Conservation (phyloP, 2,888 invertebrate genomes). For the Drosophila acutilabella region DNA sequence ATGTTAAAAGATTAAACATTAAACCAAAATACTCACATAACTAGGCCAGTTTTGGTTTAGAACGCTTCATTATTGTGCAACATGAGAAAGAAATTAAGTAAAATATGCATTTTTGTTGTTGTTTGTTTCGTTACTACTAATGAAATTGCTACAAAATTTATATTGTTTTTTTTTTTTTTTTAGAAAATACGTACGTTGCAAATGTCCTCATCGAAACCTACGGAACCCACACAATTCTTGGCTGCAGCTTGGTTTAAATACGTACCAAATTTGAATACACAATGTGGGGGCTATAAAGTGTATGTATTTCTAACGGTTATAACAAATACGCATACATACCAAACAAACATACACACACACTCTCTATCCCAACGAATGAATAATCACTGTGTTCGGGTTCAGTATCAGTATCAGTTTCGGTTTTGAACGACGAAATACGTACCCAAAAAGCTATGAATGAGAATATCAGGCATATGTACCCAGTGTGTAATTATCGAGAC, state of each 20-base stretch:
- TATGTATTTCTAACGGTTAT: constrained; percentile 36
- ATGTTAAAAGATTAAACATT: constrained; percentile 22
- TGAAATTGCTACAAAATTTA: constrained; percentile 46
- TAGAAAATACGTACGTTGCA: constrained; percentile 58
- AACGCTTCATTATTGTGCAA: constrained; percentile 47
- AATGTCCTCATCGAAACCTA: constrained; percentile 52
- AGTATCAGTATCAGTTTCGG: background rate
- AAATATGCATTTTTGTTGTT: constrained; percentile 40
- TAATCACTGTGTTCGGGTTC: constrained; percentile 11
- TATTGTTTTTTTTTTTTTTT: constrained; percentile 5
- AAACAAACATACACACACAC: constrained; percentile 37
- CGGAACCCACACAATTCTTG: constrained; percentile 43
- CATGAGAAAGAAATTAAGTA: constrained; percentile 57
- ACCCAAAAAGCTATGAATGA: constrained; percentile 50
- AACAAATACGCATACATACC: constrained; percentile 44
- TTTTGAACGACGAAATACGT: constrained; percentile 50
- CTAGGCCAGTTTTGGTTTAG: constrained; percentile 47
- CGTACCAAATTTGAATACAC: constrained; percentile 41
- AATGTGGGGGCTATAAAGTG: constrained; percentile 36
- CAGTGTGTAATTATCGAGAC: constrained; percentile 40
- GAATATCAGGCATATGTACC: constrained; percentile 34
- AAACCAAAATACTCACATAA: constrained; percentile 56
- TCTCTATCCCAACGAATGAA: constrained; percentile 8
- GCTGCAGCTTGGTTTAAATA: constrained; percentile 37
- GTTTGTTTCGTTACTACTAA: constrained; percentile 33